Evolutionary conservation across 2,113 vertebrate species (phyloP), one percentile per base, ranked within the genome.

Genomic region (Petrocephalus microphthalmus): DNA sequence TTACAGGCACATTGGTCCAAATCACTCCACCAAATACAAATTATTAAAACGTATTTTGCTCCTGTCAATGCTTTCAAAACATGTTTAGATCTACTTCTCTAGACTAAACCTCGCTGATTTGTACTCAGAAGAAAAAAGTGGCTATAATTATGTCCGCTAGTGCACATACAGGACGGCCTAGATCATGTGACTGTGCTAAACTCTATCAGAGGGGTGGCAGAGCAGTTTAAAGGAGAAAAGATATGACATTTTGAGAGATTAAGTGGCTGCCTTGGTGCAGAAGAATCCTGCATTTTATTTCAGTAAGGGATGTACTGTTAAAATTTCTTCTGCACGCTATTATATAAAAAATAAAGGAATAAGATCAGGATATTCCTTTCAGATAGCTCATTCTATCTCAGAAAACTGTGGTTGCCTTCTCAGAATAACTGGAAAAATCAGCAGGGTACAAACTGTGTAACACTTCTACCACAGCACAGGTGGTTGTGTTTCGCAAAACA

Each of bases 101-200:
- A 60, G 78, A 56, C 78, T 84, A 88, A 88, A 84, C 52, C 37
- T 57, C 47, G 8, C 53, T 88, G 52, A 84, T 83, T n/a, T 88
- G 54, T 84, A 42, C 53, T 84, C 78, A 42, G 49, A 25, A 29
- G 87, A 37, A 88, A 64, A 49, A 15, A 45, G 56, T 20, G 1
- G 11, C 15, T 88, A 45, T 83, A 88, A 57, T 88, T 83, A 47
- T 29, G n/a, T 54, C 81, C 25, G n/a, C 2, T 22, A 51, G 54
- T 25, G 11, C 17, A 84, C 15, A 60, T 4, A 42, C 25, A 84
- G 81, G 15, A 64, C 22, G 25, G 33, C 19, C 53, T 22, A 10
- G 2, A 60, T 54, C 6, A 25, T 85, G 47, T 71, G 60, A 67
- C 42, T 49, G 54, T 25, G 60, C 78, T 5, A 33, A 25, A 25